A percentile compares a stretch with the other conserved stretches of the same genome.
Conservation (phyloP, 2,888 invertebrate species). For the Encarsia formosa region DNA sequence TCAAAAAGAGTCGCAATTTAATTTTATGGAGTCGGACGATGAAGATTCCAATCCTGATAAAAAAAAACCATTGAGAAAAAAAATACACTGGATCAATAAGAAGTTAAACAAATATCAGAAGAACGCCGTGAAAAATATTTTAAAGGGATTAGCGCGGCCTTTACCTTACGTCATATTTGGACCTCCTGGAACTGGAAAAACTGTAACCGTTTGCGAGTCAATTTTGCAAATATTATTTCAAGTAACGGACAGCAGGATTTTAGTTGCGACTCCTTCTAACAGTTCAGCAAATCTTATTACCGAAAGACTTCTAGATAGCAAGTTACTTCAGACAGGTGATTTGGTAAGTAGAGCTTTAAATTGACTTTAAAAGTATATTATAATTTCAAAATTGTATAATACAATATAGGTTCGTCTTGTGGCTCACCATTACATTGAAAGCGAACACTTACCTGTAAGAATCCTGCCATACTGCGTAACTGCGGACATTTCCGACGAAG, state of each 20-base stretch:
- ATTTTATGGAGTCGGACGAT: constrained; percentile 36
- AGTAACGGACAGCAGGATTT: constrained; percentile 67
- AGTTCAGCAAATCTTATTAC: constrained; percentile 86
- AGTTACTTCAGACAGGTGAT: constrained; percentile 64
- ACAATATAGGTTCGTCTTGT: constrained; percentile 58
- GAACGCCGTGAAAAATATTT: constrained; percentile 71
- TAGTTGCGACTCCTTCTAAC: constrained; percentile 88
- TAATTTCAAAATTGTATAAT: neutral
- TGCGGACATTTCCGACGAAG: constrained; percentile 57
- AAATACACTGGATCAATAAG: constrained; percentile 68
- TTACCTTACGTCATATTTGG: constrained; percentile 79
- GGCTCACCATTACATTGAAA: constrained; percentile 61
- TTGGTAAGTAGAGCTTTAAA: constrained; percentile 55
- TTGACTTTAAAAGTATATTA: neutral
- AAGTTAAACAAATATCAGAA: constrained; percentile 74
- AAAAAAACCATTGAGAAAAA: constrained; percentile 38
- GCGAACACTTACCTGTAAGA: constrained; percentile 61
- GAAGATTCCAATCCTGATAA: constrained; percentile 5
- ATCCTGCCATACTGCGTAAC: constrained; percentile 71
- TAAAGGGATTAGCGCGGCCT: constrained; percentile 75
- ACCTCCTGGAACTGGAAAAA: constrained; percentile 85
- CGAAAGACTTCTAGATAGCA: constrained; percentile 68
- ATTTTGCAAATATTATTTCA: constrained; percentile 72
- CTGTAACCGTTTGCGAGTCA: constrained; percentile 79
- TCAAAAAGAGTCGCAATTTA: constrained; percentile 55